Evolutionary conservation across 2,888 invertebrate genomes (phyloP), one percentile per base, ranked within the genome.

Genomic region (Folsomia candida): DNA sequence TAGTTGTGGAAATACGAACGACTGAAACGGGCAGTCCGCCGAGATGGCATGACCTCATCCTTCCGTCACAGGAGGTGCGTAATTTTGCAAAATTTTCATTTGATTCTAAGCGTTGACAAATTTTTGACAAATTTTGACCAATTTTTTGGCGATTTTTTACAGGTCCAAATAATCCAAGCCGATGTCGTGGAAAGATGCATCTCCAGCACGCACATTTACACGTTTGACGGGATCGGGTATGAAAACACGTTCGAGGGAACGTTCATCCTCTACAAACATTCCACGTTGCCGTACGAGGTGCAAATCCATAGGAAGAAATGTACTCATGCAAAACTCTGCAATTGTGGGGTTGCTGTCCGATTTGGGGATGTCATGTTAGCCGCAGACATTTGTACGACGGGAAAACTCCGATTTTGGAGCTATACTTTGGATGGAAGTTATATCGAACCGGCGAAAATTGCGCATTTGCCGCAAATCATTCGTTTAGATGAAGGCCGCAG

Each of bases 201-300:
- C 4, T 76, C 73, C 2, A 76, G 73, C 59, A 75, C 74, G n/a
- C 74, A 71, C 51, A 73, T 80, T 18, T 75, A 72, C 6, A 80
- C 81, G 9, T 81, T 81, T 75, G 80, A 81, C 69, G 80, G 79
- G 2, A 69, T 79, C 18, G 57, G 69, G 9, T 80, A 80, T 51
- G 62, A 67, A 20, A 79, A 80, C 63, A 69, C 69, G 1, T 69
- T 79, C 58, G 79, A 80, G 73, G 81, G 81, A 27, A 78, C 75
- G 11, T 81, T 80, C 70, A 75, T 80, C 25, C 70, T 81, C 9
- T 81, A 80, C 68, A 76, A 75, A 29, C 80, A 81, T 54, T 72
- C 78, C 14, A 76, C 66, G n/a, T 70, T 79, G 2, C 79, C 79
- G 1, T 78, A 80, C 47, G 81, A 81, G 74, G 79, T 81, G 20